Conservation (phyloP, 2,888 invertebrate genomes). For the Thereva nobilitata region DNA sequence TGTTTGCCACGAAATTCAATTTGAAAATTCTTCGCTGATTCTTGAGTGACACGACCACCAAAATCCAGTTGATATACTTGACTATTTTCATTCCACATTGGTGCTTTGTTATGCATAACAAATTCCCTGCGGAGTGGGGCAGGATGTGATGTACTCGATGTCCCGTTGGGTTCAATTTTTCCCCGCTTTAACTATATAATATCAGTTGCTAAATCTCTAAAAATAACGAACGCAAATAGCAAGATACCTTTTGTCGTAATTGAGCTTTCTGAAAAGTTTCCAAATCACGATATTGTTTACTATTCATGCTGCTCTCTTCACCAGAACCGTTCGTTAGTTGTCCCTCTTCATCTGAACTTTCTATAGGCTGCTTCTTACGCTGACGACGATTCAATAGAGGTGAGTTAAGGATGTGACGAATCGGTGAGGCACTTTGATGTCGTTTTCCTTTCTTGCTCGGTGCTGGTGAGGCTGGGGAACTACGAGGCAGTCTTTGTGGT, state of each 20-base stretch:
- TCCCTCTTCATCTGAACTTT: slow-evolving; percentile 83
- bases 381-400: slow-evolving; percentile 77
- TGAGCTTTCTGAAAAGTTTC: slow-evolving; percentile 93
- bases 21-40: slow-evolving; percentile 99
- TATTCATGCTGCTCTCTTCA: slow-evolving; percentile 65
- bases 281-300: slow-evolving; percentile 79
- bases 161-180: slow-evolving; percentile 64
- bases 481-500: slow-evolving; percentile 69
- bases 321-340: slow-evolving; percentile 61
- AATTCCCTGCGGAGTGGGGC: slow-evolving; percentile 74
- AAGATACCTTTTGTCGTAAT: slow-evolving; percentile 80
- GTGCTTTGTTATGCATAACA: slow-evolving; percentile 95
- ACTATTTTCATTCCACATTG: slow-evolving; percentile 98
- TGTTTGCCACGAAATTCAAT: slow-evolving; percentile 96
- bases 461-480: slow-evolving; percentile 76
- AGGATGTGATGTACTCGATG: slow-evolving; percentile 53
- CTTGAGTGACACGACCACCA: slow-evolving; percentile 98
- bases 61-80: slow-evolving; percentile 99
- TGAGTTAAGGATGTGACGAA: slow-evolving; percentile 80
- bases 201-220: neutral
- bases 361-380: slow-evolving; percentile 74
- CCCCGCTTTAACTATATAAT: slow-evolving; percentile 71
- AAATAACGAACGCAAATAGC: neutral
- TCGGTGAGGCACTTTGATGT: slow-evolving; percentile 79
- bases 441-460: slow-evolving; percentile 73